Base-by-base conservation (phyloP, 2,797 vertebrate genomes). In the Mormyrops boulengeri region DNA sequence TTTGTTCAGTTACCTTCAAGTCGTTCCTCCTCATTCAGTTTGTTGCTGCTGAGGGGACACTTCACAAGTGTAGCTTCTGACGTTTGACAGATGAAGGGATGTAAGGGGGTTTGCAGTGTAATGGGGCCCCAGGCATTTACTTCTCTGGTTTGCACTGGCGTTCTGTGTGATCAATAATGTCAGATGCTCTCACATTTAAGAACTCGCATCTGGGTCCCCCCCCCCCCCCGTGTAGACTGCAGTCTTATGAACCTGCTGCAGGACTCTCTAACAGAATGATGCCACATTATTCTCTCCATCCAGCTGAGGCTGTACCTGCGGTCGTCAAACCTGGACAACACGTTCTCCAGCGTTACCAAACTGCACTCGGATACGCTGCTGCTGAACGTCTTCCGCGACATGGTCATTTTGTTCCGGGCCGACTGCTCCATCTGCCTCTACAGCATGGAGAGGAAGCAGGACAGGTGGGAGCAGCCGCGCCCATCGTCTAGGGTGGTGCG, bases 361-460 rank as follows among this genome's bases (percentile, higher is more conserved):
- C 96, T 98, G 93, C 97, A 97, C 88, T 95, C 96, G 2, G 96
- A 97, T 93, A 98, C 97, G 0, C 95, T 99, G 93, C 94, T 99
- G 92, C 96, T 99, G 88, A 99, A 98, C 92, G 97, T 99, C 90
- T 99, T 99, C 95, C 96, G 97, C 92, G 97, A 99, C 94, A 97
- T 98, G 92, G 94, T 99, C 55, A 97, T 98, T 93, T 91, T 99
- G 91, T 99, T 99, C 93, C 95, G 98, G 93, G 97, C 96, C 0
- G 98, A 99, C 94, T 99, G 99, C 94, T 98, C 97, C 91, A 98
- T 99, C 96, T 99, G 98, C 93, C 97, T 99, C 89, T 99, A 99
- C 89, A 98, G 97, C 94, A 96, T 99, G 91, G 97, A 98, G 94
- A 97, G 92, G 93, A 97, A 93, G 90, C 95, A 94, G 1, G 97